A percentile compares a stretch with the other conserved stretches of the same genome.
Evolutionary conservation across 2,797 vertebrate genomes (phyloP).

Genomic region (Alosa sapidissima): DNA sequence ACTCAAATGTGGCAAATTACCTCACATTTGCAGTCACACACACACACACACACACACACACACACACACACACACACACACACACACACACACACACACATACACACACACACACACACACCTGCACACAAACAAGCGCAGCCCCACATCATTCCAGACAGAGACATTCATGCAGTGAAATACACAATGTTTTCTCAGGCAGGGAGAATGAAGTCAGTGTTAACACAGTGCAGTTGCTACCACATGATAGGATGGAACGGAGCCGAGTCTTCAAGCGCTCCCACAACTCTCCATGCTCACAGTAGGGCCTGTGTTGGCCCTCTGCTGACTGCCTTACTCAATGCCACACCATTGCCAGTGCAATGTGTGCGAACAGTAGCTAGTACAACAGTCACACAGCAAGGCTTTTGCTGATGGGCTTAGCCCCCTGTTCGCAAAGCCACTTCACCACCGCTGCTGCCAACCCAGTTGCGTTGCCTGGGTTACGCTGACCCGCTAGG

Average conservation of each 20-base stretch:
- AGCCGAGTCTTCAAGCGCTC: background rate
- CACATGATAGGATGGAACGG: constrained; percentile 8
- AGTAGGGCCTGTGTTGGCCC: constrained; percentile 38
- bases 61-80: constrained; percentile 11
- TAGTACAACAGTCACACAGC: background rate
- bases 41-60: background rate
- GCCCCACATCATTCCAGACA: background rate
- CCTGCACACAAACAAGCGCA: background rate
- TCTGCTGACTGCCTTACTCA: constrained; percentile 44
- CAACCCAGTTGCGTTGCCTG: background rate
- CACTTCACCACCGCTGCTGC: background rate
- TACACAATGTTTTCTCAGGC: constrained; percentile 40
- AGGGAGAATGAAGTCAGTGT: constrained; percentile 39
- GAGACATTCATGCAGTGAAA: background rate
- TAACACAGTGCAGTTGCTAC: constrained; percentile 48
- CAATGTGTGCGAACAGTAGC: background rate
- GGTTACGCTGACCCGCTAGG: background rate
- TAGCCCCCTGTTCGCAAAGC: background rate
- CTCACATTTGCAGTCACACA: background rate
- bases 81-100: background rate
- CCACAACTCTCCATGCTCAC: constrained; percentile 10
- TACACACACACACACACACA: background rate
- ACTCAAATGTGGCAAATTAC: background rate
- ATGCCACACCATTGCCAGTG: constrained; percentile 34
- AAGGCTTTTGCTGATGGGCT: background rate